Evolutionary conservation across 2,888 invertebrate genomes (phyloP).

Genomic region (Drosophila sordidapex): DNA sequence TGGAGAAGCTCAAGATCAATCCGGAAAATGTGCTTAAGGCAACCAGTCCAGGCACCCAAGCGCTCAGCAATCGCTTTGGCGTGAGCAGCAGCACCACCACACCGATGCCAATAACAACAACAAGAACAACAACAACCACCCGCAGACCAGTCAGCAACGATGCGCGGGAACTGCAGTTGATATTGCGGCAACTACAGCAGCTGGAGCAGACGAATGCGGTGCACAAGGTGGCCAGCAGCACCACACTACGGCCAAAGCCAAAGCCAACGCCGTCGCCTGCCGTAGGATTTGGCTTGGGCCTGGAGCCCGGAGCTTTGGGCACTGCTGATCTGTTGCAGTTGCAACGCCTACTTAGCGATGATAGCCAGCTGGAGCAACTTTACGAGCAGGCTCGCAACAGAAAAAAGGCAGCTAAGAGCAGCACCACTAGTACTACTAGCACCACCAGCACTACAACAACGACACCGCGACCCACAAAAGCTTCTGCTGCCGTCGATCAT

Average conservation of each 20-base stretch:
- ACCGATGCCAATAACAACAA: constrained; percentile 32
- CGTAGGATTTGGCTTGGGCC: constrained; percentile 19
- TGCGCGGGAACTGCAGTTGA: constrained; percentile 67
- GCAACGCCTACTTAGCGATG: constrained; percentile 85
- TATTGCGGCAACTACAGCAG: constrained; percentile 72
- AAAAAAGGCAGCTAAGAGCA: constrained; percentile 48
- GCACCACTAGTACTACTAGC: constrained; percentile 35
- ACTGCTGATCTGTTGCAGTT: constrained; percentile 85
- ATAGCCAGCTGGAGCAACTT: constrained; percentile 81
- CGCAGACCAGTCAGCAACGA: constrained; percentile 41
- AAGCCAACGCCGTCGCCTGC: neutral
- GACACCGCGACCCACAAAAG: constrained; percentile 59
- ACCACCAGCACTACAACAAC: constrained; percentile 48
- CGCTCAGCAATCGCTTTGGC: constrained; percentile 71
- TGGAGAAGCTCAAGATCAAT: constrained; percentile 80
- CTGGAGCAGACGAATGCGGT: constrained; percentile 65
- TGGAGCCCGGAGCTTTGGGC: constrained; percentile 22
- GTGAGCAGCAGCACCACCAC: constrained; percentile 19
- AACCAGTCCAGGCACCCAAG: constrained; percentile 31
- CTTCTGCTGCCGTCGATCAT: constrained; percentile 83
- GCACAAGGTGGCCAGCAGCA: constrained; percentile 27
- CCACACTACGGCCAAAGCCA: constrained; percentile 12
- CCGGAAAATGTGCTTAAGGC: constrained; percentile 75
- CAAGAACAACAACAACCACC: constrained; percentile 31
- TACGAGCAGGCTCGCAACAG: constrained; percentile 80